Evolutionary conservation across 2,797 vertebrate species (phyloP), one percentile per base, ranked within the genome.

Genomic region (Sparidentex hasta): DNA sequence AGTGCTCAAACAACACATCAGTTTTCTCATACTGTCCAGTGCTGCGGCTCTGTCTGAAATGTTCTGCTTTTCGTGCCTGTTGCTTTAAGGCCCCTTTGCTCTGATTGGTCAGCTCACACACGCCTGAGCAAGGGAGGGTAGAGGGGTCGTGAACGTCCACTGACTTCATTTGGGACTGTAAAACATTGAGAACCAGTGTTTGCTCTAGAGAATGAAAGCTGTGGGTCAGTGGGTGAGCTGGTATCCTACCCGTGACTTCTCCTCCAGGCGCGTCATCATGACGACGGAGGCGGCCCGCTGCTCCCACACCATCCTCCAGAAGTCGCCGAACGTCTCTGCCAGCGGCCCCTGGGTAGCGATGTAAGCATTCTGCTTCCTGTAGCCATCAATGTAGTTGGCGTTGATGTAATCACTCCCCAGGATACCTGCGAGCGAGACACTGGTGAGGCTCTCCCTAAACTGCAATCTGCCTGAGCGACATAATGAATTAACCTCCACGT

Each of bases 291-390:
- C 97, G 0, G 98, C 96, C 16, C 98, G 95, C 90, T 99, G 98
- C 87, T 99, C 98, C 98, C 98, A 99, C 86, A 99, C 97, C 98
- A 98, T 99, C 80, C 97, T 95, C 98, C 98, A 99, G 84, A 99
- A 99, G 89, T 99, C 98, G 0, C 98, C 97, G 0, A 99, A 99
- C 0, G 97, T 99, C 92, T 99, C 98, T 0, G 97, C 96, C 90
- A 99, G 94, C 0, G 98, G 97, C 0, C 98, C 98, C 92, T 99
- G 98, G 0, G 98, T 99, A 85, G 98, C 98, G 0, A 99, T 99
- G 94, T 99, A 99, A 0, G 98, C 98, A 1, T 99, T 99, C 94
- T 99, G 98, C 95, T 98, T 98, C 81, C 98, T 95, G 92, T 99
- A 99, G 76, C 98, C 98, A 0, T 99, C 98, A 0, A 99, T 97